A percentile compares a stretch with the other conserved stretches of the same genome.
These are phyloP conservation scores for Lampris megalopsis DNA, from an alignment of 2,113 vertebrate genomes.

Conservation along the genomic window DNA sequence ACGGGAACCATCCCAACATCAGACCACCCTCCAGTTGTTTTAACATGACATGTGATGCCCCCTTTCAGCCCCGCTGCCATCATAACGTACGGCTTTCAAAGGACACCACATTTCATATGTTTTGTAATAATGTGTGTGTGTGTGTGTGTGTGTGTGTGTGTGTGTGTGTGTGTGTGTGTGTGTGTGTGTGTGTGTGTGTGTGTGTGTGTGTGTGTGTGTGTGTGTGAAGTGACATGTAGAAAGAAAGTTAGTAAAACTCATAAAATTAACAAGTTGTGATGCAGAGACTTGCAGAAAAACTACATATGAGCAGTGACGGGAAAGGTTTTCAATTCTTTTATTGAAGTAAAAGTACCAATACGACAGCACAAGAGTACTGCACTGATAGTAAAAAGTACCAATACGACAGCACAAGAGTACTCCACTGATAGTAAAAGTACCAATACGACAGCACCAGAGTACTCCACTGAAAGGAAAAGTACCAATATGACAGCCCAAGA, in stretches of 20 bases:
- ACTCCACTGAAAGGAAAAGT: no score
- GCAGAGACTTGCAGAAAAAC: conserved; percentile 1
- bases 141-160: conserved; percentile 6
- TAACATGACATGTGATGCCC: conserved; percentile 42
- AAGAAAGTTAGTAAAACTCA: background rate
- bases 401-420: no score
- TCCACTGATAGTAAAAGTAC: no score
- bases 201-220: conserved; percentile 2
- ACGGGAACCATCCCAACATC: background rate
- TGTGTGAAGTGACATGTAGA: background rate
- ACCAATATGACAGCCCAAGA: no score
- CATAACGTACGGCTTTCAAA: conserved; percentile 14
- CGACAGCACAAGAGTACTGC: no score
- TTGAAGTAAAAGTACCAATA: no score
- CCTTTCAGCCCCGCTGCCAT: conserved; percentile 21
- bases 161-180: conserved; percentile 9
- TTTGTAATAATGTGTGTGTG: conserved; percentile 3
- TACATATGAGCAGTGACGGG: no score
- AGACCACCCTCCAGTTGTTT: conserved; percentile 37
- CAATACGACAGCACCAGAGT: no score
- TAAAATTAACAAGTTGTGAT: conserved; percentile 1
- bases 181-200: conserved; percentile 3
- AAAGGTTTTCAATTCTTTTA: no score
- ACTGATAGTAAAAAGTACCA: no score
- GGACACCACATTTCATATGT: conserved; percentile 18